Conservation (phyloP, 2,888 invertebrate species). For the Lordiphosa fenestrarum region DNA sequence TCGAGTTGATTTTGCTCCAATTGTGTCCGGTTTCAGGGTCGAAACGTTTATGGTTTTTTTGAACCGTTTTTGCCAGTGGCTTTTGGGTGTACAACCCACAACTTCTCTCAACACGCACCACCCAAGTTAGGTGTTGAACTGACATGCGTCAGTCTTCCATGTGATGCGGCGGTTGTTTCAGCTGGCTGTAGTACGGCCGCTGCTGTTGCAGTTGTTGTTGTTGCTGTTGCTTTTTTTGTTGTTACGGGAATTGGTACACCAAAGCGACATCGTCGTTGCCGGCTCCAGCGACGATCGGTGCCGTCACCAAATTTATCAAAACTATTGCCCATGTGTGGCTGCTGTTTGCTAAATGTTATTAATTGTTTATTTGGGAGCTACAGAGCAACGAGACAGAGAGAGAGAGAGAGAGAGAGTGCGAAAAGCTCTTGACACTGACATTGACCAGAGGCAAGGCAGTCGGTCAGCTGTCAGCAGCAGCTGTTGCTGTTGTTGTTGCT, state of each 20-base stretch:
- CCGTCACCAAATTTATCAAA: constrained; percentile 65
- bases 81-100: too few species aligned
- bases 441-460: constrained; percentile 17
- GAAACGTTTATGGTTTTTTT: too few species aligned
- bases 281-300: constrained; percentile 37
- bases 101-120: constrained; percentile 61
- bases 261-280: constrained; percentile 40
- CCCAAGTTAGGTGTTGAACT: constrained; percentile 77
- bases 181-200: constrained; percentile 19
- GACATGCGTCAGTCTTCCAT: constrained; percentile 67
- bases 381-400: neutral
- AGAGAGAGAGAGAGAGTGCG: constrained; percentile 12
- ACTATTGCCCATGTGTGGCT: constrained; percentile 74
- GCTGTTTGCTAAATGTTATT: constrained; percentile 4
- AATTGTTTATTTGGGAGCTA: neutral
- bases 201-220: constrained; percentile 9
- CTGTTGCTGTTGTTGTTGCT: constrained; percentile 25
- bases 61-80: too few species aligned
- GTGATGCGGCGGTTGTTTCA: constrained; percentile 21
- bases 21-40: too few species aligned
- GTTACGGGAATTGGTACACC: constrained; percentile 5
- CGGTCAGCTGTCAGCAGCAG: constrained; percentile 40
- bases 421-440: constrained; percentile 41
- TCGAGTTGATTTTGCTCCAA: too few species aligned
- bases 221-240: constrained; percentile 13